Base-by-base conservation (phyloP, 2,113 vertebrate genomes). In the Solea solea region DNA sequence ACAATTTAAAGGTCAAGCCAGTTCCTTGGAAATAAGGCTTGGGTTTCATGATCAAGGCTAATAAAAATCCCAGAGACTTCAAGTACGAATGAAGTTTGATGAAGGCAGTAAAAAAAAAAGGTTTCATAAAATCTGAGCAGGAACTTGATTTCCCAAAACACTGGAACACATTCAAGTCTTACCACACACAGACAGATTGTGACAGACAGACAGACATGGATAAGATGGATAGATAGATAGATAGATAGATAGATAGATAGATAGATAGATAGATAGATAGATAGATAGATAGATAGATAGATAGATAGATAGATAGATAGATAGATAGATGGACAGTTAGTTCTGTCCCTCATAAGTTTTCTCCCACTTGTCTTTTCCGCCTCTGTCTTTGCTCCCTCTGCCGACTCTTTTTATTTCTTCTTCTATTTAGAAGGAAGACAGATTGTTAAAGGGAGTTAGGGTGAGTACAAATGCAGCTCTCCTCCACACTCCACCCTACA, bases 21-120 rank as follows among this genome's bases (percentile, higher is more conserved):
- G 66, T 83, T 85, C 51, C 61, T 58, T 85, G 69, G 70, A 73
- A 80, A 74, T 66, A 44, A 74, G 65, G 62, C 21, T 73, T 54
- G 69, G 69, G 72, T 68, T 76, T 57, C 45, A 42, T 7, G 10
- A 83, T 82, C 55, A 60, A 52, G 25, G 46, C 67, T 66, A 72
- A 86, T 88, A 81, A 83, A 86, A 85, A 2, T 69, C 79, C 46
- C 42, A 62, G 53, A 62, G 56, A 74, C 46, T 61, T 75, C 40
- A 72, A 75, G 61, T 4, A 64, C 48, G 58, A 73, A 58, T 71
- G 50, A 34, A 85, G 39, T 76, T 67, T 60, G 59, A 66, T 59
- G 25, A 53, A 64, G 45, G 65, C 41, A 63, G 51, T 61, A 15
- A 40, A 34, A 34, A 40, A 34, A 34, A 28, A 50, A 42, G 21